phyloP scores from a whole-genome alignment of 2,888 invertebrate genomes.

The Mechanitis messenoides region DNA sequence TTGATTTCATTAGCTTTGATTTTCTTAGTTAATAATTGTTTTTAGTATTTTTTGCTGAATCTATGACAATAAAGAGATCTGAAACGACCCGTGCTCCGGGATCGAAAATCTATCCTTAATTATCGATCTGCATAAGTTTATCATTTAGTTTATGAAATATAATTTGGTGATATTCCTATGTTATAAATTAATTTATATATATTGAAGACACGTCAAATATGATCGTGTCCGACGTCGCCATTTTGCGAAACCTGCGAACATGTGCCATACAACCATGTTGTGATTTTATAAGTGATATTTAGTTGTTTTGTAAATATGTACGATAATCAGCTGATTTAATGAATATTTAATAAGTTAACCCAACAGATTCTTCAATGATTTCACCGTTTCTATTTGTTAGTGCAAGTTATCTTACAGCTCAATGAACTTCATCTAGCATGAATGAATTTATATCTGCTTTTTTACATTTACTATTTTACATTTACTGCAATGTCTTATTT shows the following conservation, averaged over 20 bases:
- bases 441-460: conserved; percentile 32
- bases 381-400: conserved; percentile 44
- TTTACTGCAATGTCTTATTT: conserved; percentile 16
- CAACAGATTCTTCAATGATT: conserved; percentile 48
- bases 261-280: conserved; percentile 76
- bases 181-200: conserved; percentile 41
- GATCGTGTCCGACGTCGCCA: conserved; percentile 30
- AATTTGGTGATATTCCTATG: conserved; percentile 67
- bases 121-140: conserved; percentile 68
- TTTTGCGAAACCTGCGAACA: conserved; percentile 59
- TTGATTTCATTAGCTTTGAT: conserved; percentile 67
- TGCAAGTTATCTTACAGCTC: conserved; percentile 36
- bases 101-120: conserved; percentile 48
- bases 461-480: conserved; percentile 9
- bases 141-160: conserved; percentile 52
- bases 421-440: conserved; percentile 22
- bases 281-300: conserved; percentile 76
- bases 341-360: conserved; percentile 61
- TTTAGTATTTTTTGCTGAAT: conserved; percentile 72
- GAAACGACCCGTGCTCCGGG: conserved; percentile 51
- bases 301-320: conserved; percentile 76
- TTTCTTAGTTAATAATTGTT: conserved; percentile 71
- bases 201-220: conserved; percentile 66
- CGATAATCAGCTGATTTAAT: conserved; percentile 63
- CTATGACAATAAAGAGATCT: conserved; percentile 80